Base-by-base conservation (phyloP, 35 echinoderm and acorn worm species). In the Heliocidaris erythrogramma region DNA sequence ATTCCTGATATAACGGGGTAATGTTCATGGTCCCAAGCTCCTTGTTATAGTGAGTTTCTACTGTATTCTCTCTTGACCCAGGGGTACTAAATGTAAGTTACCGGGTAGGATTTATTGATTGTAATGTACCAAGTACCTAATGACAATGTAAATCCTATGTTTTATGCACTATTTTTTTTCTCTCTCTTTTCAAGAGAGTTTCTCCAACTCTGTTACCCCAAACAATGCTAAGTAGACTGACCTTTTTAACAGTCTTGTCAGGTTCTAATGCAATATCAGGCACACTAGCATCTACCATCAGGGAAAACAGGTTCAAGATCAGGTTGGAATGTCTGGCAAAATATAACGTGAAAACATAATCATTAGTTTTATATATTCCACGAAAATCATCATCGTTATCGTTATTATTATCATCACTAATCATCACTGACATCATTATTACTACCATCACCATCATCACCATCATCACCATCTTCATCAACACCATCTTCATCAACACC, bases 191-290 rank as follows among this genome's bases (percentile, higher is more conserved):
- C 12, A 56, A 10, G 13, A 13, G 2, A 56, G 52, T 12, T 56
- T 56, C 52, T 56, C 52, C 52, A 53, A 53, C 52, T 56, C 52
- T 56, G 52, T 12, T 71, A 27, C 17, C 61, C 24, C 3, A 71
- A 71, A 71, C 24, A 71, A 78, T 78, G 18, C 27, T 78, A 5
- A 78, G n/a, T 78, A 78, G 65, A 48, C 87, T 85, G 93, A 99
- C 98, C 98, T 99, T 99, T 78, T 99, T 97, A 56, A 99, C 98
- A 48, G 98, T 99, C 86, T 99, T 99, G 92, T 99, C 98, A 48
- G 98, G 98, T 95, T 99, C 98, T 69, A 99, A 93, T 5, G 98
- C 98, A 59, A 99, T 99, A 78, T 99, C 98, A 49, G 98, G 98
- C 31, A 99, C 97, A 92, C 95, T 97, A 48, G 98, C 98, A 97